Percentiles rank a stretch among this genome's conserved stretches.
These are phyloP conservation scores for Aplodontia rufa DNA, from an alignment of 2,113 vertebrate species.

Conservation along the genomic window DNA sequence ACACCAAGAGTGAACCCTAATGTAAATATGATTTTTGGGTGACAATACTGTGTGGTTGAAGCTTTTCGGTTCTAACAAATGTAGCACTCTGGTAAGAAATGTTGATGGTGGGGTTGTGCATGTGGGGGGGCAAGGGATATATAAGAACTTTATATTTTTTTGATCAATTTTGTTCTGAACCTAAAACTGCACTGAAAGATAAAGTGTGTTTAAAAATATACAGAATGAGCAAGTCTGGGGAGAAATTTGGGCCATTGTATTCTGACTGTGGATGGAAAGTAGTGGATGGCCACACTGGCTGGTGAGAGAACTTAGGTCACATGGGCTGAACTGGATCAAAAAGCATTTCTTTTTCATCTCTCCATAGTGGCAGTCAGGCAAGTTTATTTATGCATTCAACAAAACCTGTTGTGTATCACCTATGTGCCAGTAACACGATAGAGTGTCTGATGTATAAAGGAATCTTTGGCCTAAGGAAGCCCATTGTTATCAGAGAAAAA, in stretches of 20 bases:
- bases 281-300: not conserved
- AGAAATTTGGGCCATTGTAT: not conserved
- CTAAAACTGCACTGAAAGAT: not conserved
- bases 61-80: not conserved
- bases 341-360: not conserved
- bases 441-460: not conserved
- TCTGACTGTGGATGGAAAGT: not conserved
- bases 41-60: not conserved
- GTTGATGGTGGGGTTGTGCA: too few relatives aligned
- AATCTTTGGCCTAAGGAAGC: not conserved
- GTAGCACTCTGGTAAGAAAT: not conserved
- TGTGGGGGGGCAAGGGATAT: rapidly evolving
- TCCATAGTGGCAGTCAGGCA: not conserved
- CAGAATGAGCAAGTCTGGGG: not conserved
- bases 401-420: not conserved
- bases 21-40: not conserved
- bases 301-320: not conserved
- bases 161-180: not conserved
- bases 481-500: not conserved
- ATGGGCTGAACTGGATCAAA: not conserved
- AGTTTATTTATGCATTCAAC: not conserved
- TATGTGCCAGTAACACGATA: not conserved
- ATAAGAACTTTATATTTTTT: not conserved
- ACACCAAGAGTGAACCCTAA: not conserved
- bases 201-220: not conserved